Evolutionary conservation across 2,113 vertebrate species (phyloP).

Genomic region (Todiramphus chloris): DNA sequence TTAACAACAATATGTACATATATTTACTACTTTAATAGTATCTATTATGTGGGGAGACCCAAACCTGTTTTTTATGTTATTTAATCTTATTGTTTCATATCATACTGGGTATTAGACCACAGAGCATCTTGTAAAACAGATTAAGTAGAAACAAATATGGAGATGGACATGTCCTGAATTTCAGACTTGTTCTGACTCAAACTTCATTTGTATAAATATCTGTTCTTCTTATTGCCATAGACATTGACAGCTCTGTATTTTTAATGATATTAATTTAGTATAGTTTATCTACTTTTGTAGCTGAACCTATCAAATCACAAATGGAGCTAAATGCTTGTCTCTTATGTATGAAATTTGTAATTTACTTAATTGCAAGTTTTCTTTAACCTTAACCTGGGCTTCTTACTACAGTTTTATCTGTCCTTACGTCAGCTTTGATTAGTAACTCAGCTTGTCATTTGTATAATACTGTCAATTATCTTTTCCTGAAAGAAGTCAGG

Average conservation of each 20-base stretch:
- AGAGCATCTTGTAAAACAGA: background rate
- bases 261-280: background rate
- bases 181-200: background rate
- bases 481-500: conserved; percentile 1
- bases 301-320: background rate
- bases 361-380: background rate
- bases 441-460: background rate
- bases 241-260: background rate
- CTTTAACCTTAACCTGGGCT: background rate
- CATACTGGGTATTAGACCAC: background rate
- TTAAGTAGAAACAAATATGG: background rate
- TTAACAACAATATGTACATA: background rate
- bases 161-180: background rate
- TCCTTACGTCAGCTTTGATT: background rate
- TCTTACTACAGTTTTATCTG: background rate
- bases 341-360: background rate
- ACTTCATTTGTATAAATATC: background rate
- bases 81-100: background rate
- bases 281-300: background rate
- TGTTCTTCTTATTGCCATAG: background rate
- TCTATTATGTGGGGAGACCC: background rate
- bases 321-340: background rate
- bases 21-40: background rate
- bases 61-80: background rate
- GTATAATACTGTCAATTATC: background rate